Base-by-base conservation (phyloP, 2,113 vertebrate genomes). In the Sapayoa aenigma region DNA sequence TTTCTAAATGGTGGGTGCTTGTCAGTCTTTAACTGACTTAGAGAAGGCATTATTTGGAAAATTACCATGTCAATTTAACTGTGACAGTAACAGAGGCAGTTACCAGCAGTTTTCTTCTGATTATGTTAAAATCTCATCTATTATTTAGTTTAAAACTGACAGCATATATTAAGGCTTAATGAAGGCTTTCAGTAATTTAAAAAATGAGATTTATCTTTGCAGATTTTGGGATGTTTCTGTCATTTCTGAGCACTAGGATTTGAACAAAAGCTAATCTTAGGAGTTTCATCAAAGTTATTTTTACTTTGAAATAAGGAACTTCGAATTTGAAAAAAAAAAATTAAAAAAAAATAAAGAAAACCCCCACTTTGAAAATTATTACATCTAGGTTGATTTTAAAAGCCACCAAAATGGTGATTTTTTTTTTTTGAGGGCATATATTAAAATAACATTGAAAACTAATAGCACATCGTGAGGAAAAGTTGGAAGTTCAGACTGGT, bases 121-220 rank as follows among this genome's bases (percentile, higher is more conserved):
- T 99, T 98, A 98, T 98, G 98, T 98, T 98, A 98, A 98, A 98
- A 98, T 97, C 97, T 98, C 98, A 98, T 98, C 98, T 98, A 98
- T 98, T 98, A 98, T 98, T 98, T 98, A 98, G 97, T 98, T 98
- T 98, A 97, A 97, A 98, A 95, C 96, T 98, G 98, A 98, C 98
- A 98, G 98, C 96, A 98, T 98, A 96, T 98, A 98, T 98, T 98
- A 98, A 98, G 97, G 84, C 97, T 98, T 98, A 98, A 98, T 98
- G 98, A 98, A 98, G 97, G 96, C 98, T 98, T 98, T 98, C 97
- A 97, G 97, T 98, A 98, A 98, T 98, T 98, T 98, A 96, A 96
- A 93, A 89, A 93, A 97, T 82, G 89, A 97, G 97, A 98, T 98
- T 97, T 98, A 98, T 98, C 98, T 98, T 97, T 75, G 71, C 91